These are phyloP conservation scores for Octomys mimax DNA, from an alignment of 2,797 vertebrate genomes.

Conservation along the genomic window DNA sequence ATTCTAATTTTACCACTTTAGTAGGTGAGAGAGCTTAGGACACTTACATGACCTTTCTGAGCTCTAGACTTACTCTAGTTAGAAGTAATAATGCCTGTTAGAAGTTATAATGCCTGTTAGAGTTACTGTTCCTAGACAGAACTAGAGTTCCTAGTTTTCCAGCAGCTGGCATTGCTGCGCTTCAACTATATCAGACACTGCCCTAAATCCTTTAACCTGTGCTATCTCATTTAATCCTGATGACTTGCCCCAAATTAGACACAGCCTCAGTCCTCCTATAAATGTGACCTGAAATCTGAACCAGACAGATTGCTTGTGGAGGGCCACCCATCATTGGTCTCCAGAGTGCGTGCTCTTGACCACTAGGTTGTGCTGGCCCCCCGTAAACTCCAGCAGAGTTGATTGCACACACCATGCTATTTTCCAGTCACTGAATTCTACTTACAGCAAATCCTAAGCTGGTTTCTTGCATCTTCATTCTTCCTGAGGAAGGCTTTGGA, in stretches of 20 bases:
- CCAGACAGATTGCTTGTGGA: background rate
- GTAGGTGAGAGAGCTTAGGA: background rate
- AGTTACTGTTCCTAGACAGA: background rate
- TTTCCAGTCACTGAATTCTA: background rate
- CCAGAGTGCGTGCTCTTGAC: background rate
- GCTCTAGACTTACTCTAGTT: background rate
- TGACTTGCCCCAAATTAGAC: background rate
- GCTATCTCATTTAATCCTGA: background rate
- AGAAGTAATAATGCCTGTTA: background rate
- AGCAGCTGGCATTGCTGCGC: background rate
- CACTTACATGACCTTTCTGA: background rate
- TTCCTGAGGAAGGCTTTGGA: background rate
- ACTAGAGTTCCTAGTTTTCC: background rate
- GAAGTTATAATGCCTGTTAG: background rate
- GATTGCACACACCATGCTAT: accelerated
- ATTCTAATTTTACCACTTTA: background rate
- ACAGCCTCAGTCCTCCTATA: background rate
- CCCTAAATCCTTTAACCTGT: background rate
- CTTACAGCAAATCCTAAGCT: background rate
- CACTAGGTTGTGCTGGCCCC: background rate
- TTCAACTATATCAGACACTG: background rate
- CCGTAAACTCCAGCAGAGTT: background rate
- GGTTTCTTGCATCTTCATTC: background rate
- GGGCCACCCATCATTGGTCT: background rate
- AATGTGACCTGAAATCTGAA: constrained; percentile 21